phyloP scores from a whole-genome alignment of 64 coral and sea anemone species.

The Actinia tenebrosa region DNA sequence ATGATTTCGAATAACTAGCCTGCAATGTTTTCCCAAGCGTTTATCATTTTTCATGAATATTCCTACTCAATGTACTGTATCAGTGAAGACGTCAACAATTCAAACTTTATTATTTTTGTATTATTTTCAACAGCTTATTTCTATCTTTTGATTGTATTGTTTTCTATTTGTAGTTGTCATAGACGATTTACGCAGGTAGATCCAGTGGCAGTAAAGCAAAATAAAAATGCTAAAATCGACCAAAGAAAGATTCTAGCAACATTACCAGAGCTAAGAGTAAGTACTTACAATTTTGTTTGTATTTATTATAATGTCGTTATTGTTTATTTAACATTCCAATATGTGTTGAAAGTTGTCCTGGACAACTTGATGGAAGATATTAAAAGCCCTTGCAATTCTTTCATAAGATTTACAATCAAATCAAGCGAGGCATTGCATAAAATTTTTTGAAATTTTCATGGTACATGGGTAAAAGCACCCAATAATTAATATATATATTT shows the following conservation, averaged over 20 bases:
- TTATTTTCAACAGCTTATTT: background rate
- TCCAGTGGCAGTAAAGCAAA: conserved; percentile 59
- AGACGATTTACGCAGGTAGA: conserved; percentile 87
- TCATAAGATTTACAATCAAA: no score
- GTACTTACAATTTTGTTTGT: background rate
- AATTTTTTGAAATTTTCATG: no score
- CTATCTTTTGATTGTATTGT: background rate
- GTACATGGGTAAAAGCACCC: no score
- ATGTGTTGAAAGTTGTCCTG: background rate
- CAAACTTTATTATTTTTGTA: background rate
- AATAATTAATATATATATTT: no score
- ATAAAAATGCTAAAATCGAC: conserved; percentile 91
- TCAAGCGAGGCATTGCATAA: no score
- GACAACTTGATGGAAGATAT: background rate
- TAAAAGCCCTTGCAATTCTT: background rate
- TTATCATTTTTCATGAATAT: no score
- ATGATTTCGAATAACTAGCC: no score
- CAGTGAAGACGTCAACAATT: background rate
- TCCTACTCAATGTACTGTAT: no score
- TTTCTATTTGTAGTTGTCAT: conserved; percentile 59
- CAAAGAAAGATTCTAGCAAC: conserved; percentile 71
- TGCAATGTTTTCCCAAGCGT: no score
- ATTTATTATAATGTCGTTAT: background rate
- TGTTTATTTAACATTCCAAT: background rate
- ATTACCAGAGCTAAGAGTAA: conserved; percentile 93